Evolutionary conservation across 2,797 vertebrate genomes (phyloP).

Genomic region (Gorsachius magnificus): DNA sequence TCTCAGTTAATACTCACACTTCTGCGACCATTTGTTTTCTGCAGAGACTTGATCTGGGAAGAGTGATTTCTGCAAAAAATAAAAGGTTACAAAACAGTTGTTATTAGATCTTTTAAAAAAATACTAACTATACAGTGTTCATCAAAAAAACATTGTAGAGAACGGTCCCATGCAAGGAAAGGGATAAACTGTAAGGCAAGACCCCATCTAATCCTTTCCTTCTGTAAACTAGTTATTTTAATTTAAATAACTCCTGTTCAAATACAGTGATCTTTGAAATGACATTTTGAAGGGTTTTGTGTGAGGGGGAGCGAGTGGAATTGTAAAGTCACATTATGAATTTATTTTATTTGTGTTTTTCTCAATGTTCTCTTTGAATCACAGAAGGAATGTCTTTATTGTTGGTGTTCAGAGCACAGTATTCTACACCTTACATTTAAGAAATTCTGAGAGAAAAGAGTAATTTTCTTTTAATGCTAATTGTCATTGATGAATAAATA

Average conservation of each 20-base stretch:
- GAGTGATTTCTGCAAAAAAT: background rate
- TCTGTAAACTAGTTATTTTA: background rate
- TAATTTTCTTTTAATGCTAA: background rate
- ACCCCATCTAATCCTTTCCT: background rate
- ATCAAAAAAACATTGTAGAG: background rate
- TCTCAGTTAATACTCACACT: background rate
- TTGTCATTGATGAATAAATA: background rate
- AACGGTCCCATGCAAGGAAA: background rate
- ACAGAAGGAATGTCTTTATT: background rate
- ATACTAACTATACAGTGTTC: background rate
- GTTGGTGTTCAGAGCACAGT: background rate
- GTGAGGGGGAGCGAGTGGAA: background rate
- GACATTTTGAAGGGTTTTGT: background rate
- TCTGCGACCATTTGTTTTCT: background rate
- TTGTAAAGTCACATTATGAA: background rate
- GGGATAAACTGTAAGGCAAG: background rate
- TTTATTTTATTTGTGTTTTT: slow-evolving; percentile 1
- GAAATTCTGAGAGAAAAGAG: background rate
- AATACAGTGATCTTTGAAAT: background rate
- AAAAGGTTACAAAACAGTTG: background rate
- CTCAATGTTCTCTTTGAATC: background rate
- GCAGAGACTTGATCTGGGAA: background rate
- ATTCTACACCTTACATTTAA: background rate
- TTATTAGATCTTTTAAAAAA: background rate
- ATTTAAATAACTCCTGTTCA: background rate